Evolutionary conservation across 2,113 vertebrate species (phyloP).

Genomic region (Oncorhynchus gorbuscha): DNA sequence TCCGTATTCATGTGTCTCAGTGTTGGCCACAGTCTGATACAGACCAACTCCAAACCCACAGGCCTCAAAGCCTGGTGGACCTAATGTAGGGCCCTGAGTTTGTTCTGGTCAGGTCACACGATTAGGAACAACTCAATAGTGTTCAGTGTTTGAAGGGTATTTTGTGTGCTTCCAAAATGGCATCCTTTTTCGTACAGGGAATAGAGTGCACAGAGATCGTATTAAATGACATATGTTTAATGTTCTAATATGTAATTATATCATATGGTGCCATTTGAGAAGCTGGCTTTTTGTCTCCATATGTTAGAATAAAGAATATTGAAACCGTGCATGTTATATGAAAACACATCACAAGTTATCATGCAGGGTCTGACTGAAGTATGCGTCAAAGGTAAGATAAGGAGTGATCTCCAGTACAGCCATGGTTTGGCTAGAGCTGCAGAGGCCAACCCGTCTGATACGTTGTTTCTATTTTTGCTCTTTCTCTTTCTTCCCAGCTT

Average conservation of each 20-base stretch:
- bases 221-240: too few relatives aligned
- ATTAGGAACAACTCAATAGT: background rate
- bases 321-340: background rate
- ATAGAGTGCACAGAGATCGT: too few relatives aligned
- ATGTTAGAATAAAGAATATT: background rate
- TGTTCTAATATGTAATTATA: too few relatives aligned
- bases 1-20: too few relatives aligned
- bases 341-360: background rate
- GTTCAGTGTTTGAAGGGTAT: background rate
- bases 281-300: too few relatives aligned
- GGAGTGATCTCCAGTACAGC: constrained; percentile 22
- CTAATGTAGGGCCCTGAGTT: background rate
- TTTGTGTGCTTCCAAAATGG: background rate
- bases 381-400: background rate
- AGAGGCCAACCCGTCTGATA: constrained; percentile 48
- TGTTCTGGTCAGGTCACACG: too few relatives aligned
- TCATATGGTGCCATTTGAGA: too few relatives aligned
- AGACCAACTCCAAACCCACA: background rate
- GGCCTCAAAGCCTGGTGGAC: background rate
- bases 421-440: constrained; percentile 27
- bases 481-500: constrained; percentile 53
- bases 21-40: background rate
- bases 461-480: constrained; percentile 54
- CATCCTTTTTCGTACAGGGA: background rate
- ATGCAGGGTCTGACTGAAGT: background rate